Percentiles rank a stretch among this genome's conserved stretches.
Conservation (phyloP, 2,888 invertebrate species). For the Phyllotreta striolata region DNA sequence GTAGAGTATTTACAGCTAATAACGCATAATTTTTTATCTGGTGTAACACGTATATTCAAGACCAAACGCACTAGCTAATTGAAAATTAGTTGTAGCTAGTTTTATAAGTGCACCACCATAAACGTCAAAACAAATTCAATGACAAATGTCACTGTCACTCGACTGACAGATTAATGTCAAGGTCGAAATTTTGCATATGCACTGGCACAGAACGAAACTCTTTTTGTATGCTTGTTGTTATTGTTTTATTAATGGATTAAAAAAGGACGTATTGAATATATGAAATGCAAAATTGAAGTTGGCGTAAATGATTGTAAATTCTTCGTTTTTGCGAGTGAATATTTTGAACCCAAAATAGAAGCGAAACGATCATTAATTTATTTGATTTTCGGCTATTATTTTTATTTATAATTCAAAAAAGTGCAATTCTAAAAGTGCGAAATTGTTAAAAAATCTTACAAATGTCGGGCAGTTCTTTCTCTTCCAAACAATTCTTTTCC, state of each 20-base stretch:
- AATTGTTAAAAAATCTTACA: neutral
- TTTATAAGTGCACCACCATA: slow-evolving; percentile 22
- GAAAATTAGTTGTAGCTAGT: slow-evolving; percentile 24
- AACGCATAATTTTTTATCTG: slow-evolving; percentile 21
- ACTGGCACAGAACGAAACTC: neutral
- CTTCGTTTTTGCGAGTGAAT: too few relatives aligned
- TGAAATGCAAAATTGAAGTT: too few relatives aligned
- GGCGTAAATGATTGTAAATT: too few relatives aligned
- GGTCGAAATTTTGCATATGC: neutral
- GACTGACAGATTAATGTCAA: slow-evolving; percentile 6
- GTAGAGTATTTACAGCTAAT: slow-evolving; percentile 14
- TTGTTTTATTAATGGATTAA: too few relatives aligned
- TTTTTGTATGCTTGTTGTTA: neutral
- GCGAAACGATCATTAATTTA: too few relatives aligned
- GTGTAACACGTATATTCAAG: slow-evolving; percentile 13
- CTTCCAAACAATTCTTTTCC: too few relatives aligned
- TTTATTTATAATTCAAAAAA: too few relatives aligned
- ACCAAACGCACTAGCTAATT: slow-evolving; percentile 22
- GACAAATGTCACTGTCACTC: slow-evolving; percentile 18
- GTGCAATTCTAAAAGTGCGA: neutral
- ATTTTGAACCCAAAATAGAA: too few relatives aligned
- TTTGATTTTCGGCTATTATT: too few relatives aligned
- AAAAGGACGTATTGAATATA: too few relatives aligned
- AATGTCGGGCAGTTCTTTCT: too few relatives aligned
- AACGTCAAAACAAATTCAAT: slow-evolving; percentile 30